phyloP scores from a whole-genome alignment of 2,113 vertebrate species.

The Sakesphorus luctuosus region DNA sequence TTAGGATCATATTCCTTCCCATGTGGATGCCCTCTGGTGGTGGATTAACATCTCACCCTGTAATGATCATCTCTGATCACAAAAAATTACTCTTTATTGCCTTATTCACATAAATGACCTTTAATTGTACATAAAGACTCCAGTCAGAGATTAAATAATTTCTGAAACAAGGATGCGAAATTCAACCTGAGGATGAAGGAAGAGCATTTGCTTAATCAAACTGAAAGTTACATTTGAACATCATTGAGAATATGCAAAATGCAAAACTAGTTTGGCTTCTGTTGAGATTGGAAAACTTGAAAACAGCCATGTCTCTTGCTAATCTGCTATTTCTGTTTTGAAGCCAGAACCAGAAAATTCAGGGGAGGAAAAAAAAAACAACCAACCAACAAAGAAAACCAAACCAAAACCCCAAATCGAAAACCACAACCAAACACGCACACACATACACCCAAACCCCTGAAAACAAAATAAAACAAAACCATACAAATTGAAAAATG shows the following conservation, averaged over 20 bases:
- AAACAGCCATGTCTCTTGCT: neutral
- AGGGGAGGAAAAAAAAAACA: no score
- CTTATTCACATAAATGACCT: neutral
- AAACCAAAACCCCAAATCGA: no score
- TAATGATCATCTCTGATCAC: neutral
- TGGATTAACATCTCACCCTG: neutral
- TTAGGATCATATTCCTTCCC: neutral
- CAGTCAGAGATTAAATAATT: neutral
- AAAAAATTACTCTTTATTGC: neutral
- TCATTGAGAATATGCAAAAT: neutral
- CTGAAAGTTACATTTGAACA: neutral
- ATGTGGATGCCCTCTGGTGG: constrained; percentile 59
- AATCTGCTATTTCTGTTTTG: neutral
- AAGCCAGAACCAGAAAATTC: neutral
- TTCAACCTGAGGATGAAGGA: neutral
- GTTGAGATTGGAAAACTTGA: neutral
- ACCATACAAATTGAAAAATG: neutral
- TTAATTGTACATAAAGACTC: neutral
- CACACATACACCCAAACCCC: no score
- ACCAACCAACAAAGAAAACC: no score
- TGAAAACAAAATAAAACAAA: no score
- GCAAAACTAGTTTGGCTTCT: neutral
- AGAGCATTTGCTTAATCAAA: neutral
- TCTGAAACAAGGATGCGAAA: neutral
- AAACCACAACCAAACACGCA: no score